phyloP scores from a whole-genome alignment of 2,113 vertebrate genomes.

The Nicator chloris region DNA sequence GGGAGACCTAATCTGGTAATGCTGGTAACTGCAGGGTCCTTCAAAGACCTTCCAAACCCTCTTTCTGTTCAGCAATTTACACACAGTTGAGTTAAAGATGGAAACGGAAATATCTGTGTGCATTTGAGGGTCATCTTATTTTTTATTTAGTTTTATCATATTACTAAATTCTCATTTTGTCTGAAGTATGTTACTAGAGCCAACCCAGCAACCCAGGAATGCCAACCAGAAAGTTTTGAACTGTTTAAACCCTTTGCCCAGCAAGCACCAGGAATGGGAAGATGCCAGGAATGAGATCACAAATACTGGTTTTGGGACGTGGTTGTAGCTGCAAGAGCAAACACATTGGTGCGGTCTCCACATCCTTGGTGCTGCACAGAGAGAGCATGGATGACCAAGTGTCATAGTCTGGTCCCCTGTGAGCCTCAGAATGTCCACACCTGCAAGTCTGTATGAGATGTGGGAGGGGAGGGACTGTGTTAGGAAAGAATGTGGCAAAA shows the following conservation, averaged over 20 bases:
- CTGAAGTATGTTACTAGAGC: not conserved
- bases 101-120: not conserved
- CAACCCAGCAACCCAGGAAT: not conserved
- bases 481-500: fast-evolving
- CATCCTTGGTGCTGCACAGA: not conserved
- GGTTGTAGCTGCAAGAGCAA: not conserved
- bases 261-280: not conserved
- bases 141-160: not conserved
- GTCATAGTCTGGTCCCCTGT: not conserved
- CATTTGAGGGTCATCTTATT: not conserved
- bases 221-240: not conserved
- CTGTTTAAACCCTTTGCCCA: not conserved
- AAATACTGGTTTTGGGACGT: not conserved
- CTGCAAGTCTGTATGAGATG: not conserved
- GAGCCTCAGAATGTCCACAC: not conserved
- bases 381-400: not conserved
- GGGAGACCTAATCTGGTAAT: not conserved
- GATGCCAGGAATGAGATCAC: not conserved
- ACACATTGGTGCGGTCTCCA: not conserved
- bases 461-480: not conserved
- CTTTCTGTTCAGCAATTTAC: not conserved
- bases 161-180: not conserved
- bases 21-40: not conserved
- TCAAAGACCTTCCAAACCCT: not conserved
- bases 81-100: not conserved